Conservation (phyloP, 2,113 vertebrate genomes). For the Pygoscelis adeliae region DNA sequence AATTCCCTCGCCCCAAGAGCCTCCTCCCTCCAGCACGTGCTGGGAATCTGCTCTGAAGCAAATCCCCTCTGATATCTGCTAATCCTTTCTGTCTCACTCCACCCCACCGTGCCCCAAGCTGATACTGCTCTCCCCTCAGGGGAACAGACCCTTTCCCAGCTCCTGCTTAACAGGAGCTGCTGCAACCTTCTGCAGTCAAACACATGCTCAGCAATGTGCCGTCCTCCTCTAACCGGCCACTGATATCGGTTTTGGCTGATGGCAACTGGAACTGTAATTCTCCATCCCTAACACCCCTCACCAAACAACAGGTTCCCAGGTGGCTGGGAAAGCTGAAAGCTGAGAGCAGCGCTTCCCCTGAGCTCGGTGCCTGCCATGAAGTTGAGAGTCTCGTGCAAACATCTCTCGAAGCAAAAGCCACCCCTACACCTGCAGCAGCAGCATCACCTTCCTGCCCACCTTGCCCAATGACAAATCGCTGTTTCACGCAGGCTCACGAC, state of each 20-base stretch:
- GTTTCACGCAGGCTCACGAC: neutral
- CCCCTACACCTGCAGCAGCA: neutral
- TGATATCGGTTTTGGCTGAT: neutral
- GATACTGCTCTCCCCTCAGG: neutral
- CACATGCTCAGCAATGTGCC: neutral
- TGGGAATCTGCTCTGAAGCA: conserved; percentile 42
- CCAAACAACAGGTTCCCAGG: neutral
- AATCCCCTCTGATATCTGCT: conserved; percentile 20
- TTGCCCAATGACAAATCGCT: neutral
- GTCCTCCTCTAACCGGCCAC: neutral
- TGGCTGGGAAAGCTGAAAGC: neutral
- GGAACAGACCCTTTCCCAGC: neutral
- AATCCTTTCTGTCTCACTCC: conserved; percentile 41
- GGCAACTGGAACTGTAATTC: neutral
- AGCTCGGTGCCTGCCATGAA: neutral
- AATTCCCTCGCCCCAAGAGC: conserved; percentile 27
- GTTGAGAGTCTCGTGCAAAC: neutral
- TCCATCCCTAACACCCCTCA: neutral
- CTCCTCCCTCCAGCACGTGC: conserved; percentile 29
- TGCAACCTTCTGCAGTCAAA: neutral
- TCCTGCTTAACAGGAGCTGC: neutral
- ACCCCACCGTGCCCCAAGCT: neutral
- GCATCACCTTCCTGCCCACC: neutral
- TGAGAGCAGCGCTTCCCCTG: neutral
- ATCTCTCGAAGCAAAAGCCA: neutral